Base-by-base conservation (phyloP, 2,113 vertebrate genomes). In the Crocuta crocuta region DNA sequence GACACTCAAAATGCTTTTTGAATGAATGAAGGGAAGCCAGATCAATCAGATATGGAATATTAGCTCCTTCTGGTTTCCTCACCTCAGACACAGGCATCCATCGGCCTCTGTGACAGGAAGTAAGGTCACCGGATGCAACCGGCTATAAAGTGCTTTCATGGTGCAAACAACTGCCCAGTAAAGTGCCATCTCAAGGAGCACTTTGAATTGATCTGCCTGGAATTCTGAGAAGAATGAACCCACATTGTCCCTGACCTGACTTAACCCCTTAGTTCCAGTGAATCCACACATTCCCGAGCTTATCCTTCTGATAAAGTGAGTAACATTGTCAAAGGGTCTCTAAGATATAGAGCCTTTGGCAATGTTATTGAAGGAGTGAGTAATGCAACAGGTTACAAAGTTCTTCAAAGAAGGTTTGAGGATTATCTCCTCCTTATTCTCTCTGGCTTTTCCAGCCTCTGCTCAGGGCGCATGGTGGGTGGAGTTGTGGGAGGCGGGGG, bases 251-350 rank as follows among this genome's bases (percentile, higher is more conserved):
- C 33, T 70, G 82, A 65, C 73, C 63, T 78, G 92, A 97, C 96
- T 98, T 28, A 95, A 92, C 89, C 39, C 55, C 26, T 26, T 86
- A 95, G 96, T 98, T 98, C 96, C 94, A 94, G 79, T 79, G 91
- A 98, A 97, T 97, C 97, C 91, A 97, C 88, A 94, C 96, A 97
- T 98, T 98, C 97, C 96, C 97, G 97, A 98, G 96, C 79, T 96
- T 95, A 98, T 98, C 98, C 98, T 82, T 86, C 71, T 96, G 96
- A 98, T 98, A 97, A 96, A 93, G 81, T 83, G 83, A 87, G 92
- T 61, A 65, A 76, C 0, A 39, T 39, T 39, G 39, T 39, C 39
- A 39, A 39, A 39, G 39, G 39, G 39, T 39, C 39, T 39, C 55
- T 95, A 94, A 86, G 43, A 53, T 23, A 61, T 0, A 87, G 45